These are phyloP conservation scores for Halyomorpha halys DNA, from an alignment of 1,140 invertebrate species.

Conservation along the genomic window DNA sequence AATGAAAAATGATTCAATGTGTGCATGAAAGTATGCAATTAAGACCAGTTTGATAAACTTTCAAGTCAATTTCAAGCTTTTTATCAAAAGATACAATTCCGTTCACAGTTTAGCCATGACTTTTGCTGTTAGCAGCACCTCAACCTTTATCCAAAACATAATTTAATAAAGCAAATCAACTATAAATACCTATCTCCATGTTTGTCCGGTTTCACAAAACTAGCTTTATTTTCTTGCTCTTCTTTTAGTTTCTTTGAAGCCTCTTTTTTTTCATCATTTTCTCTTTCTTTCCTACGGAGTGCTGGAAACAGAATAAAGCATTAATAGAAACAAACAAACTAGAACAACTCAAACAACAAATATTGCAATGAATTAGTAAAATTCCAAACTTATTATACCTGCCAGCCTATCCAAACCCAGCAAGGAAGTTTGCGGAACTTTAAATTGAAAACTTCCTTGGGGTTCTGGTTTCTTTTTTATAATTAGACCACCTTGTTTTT, in stretches of 20 bases:
- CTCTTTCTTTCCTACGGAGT: conserved; percentile 10
- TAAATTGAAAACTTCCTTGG: conserved; percentile 50
- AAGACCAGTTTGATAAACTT: no score
- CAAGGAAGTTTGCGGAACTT: conserved; percentile 63
- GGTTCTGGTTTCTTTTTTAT: conserved; percentile 63
- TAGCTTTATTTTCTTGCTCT: conserved; percentile 32
- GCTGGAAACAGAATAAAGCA: not conserved
- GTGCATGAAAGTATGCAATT: no score
- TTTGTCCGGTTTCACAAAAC: conserved; percentile 34
- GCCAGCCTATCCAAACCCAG: conserved; percentile 83
- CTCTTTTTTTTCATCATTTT: conserved; percentile 29
- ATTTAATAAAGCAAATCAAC: conserved; percentile 29
- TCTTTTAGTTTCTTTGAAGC: conserved; percentile 26
- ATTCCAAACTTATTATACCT: conserved; percentile 31
- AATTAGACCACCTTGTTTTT: conserved; percentile 66
- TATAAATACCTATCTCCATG: conserved; percentile 23
- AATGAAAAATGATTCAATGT: no score
- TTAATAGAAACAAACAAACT: no score
- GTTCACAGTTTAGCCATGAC: no score
- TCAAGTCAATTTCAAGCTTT: no score
- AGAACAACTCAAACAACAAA: no score
- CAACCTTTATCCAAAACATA: no score
- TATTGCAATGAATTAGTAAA: no score
- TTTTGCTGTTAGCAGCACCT: no score
- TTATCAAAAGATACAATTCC: no score